Evolutionary conservation across 2,888 invertebrate genomes (phyloP).

Genomic region (Sycophila texana): DNA sequence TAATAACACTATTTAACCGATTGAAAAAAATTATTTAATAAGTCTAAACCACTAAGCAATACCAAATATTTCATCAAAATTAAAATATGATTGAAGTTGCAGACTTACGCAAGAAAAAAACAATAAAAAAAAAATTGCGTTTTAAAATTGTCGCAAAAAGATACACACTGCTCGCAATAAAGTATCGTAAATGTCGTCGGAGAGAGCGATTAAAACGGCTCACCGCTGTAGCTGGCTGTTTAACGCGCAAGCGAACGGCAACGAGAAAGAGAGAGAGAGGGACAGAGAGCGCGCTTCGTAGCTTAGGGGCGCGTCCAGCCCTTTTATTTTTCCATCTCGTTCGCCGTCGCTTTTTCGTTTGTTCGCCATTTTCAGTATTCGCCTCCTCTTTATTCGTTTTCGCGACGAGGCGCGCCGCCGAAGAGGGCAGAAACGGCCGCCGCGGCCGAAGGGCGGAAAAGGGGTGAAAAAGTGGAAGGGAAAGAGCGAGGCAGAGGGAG

Average conservation of each 20-base stretch:
- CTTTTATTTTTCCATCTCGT: constrained; percentile 22
- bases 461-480: constrained; percentile 48
- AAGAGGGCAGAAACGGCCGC: neutral
- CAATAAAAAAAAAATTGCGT: constrained; percentile 7
- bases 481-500: constrained; percentile 27
- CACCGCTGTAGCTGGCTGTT: constrained; percentile 22
- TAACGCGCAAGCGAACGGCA: constrained; percentile 5
- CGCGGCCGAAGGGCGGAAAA: constrained; percentile 46
- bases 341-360: neutral
- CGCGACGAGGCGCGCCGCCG: neutral
- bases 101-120: neutral
- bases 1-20: too few species aligned
- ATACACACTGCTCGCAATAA: neutral
- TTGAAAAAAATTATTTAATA: too few species aligned
- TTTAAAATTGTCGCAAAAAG: neutral
- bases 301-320: neutral
- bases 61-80: too few species aligned
- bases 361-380: neutral
- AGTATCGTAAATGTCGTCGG: constrained; percentile 9
- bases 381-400: constrained; percentile 9
- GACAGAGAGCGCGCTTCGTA: neutral
- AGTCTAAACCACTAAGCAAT: too few species aligned
- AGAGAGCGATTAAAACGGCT: constrained; percentile 5
- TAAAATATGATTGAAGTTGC: too few species aligned
- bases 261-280: too few species aligned